phyloP scores from a whole-genome alignment of 2,113 vertebrate genomes.

The Neolamprologus variostigma region DNA sequence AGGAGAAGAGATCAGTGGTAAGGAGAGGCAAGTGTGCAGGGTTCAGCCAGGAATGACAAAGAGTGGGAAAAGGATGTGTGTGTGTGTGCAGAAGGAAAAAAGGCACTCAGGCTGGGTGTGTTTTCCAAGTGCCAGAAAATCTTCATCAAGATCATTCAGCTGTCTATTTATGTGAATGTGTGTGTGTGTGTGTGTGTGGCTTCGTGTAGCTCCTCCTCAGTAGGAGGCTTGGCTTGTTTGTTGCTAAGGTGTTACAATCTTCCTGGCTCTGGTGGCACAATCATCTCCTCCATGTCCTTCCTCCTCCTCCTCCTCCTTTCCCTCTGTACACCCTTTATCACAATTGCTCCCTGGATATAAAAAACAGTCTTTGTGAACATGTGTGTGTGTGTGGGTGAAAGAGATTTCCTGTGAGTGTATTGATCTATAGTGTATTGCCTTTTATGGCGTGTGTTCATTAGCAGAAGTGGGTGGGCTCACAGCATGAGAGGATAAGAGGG shows the following conservation, averaged over 20 bases:
- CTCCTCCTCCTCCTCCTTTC: not conserved
- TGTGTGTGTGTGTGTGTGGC: not conserved
- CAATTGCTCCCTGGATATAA: conserved; percentile 7
- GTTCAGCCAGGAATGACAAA: not conserved
- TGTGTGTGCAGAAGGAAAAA: not conserved
- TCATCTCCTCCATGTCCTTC: conserved; percentile 43
- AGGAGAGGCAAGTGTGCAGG: not conserved
- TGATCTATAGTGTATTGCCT: conserved; percentile 35
- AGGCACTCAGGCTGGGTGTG: not conserved
- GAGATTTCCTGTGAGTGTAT: conserved; percentile 46
- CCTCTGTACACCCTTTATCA: not conserved
- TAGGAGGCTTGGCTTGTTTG: conserved; percentile 67
- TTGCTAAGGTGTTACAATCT: conserved; percentile 76
- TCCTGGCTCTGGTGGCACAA: conserved; percentile 53
- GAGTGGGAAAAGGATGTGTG: not conserved
- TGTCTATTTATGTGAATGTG: not conserved
- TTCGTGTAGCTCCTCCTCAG: conserved; percentile 46
- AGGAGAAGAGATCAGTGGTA: conserved; percentile 5
- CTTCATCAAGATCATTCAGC: not conserved
- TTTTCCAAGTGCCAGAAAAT: not conserved
- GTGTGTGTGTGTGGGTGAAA: not conserved
- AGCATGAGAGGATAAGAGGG: not conserved
- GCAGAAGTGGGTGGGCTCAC: conserved; percentile 27
- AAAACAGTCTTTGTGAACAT: not conserved
- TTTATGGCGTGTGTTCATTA: conserved; percentile 40